phyloP scores from a whole-genome alignment of 1,140 invertebrate species.

The Drosophila ambigua region DNA sequence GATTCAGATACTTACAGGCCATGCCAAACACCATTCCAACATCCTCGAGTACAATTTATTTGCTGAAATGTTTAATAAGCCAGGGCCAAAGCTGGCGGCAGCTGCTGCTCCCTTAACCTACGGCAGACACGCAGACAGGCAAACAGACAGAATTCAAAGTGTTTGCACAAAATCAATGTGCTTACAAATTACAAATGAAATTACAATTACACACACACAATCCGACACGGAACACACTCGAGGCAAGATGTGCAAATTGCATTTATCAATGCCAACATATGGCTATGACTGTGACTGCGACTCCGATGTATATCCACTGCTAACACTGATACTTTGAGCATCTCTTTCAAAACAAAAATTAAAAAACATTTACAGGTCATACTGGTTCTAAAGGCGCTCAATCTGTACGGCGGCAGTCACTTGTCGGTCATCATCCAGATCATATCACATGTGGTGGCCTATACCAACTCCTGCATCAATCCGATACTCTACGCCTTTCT shows the following conservation, averaged over 20 bases:
- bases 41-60: slow-evolving; percentile 39
- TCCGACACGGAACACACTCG: background rate
- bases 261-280: slow-evolving; percentile 31
- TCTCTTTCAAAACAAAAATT: slow-evolving; percentile 22
- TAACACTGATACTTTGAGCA: background rate
- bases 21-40: background rate
- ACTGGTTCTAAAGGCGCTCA: slow-evolving; percentile 90
- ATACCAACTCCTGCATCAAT: slow-evolving; percentile 97
- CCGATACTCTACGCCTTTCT: slow-evolving; percentile 97
- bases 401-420: slow-evolving; percentile 87
- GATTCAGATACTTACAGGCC: slow-evolving; percentile 5
- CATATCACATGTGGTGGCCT: slow-evolving; percentile 94
- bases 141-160: slow-evolving; percentile 13
- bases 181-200: slow-evolving; percentile 58
- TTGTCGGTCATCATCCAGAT: slow-evolving; percentile 91
- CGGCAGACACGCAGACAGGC: too few species aligned
- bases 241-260: slow-evolving; percentile 24
- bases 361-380: slow-evolving; percentile 86
- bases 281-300: background rate
- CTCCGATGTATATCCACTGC: background rate
- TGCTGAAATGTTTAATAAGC: slow-evolving; percentile 54
- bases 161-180: slow-evolving; percentile 55
- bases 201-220: slow-evolving; percentile 18
- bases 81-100: slow-evolving; percentile 9
- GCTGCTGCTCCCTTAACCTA: background rate